Percentiles rank a stretch among this genome's conserved stretches.
phyloP scores from a whole-genome alignment of 30 jellyfish, hydroid and myxozoan species.

The Morbakka virulenta region DNA sequence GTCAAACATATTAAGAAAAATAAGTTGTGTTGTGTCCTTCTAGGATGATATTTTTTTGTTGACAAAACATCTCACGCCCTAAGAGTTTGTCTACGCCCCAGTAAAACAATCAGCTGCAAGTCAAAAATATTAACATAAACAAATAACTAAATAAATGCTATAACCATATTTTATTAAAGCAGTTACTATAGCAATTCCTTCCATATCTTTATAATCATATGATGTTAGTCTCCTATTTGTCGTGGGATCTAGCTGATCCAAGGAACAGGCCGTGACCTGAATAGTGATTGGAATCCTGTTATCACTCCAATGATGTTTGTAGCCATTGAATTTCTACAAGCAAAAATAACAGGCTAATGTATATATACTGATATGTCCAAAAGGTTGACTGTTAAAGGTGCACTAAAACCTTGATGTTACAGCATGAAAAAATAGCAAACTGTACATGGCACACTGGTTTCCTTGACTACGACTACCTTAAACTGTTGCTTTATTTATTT shows the following conservation, averaged over 20 bases:
- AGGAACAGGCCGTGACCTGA: slow-evolving; percentile 92
- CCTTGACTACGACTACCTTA: no score
- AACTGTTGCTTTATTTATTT: no score
- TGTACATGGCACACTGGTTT: no score
- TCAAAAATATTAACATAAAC: neutral
- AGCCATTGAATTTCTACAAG: slow-evolving; percentile 80
- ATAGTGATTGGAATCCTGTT: slow-evolving; percentile 76
- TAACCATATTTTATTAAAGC: no score
- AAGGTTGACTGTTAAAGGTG: neutral
- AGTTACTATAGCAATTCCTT: slow-evolving; percentile 80
- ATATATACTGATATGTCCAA: no score
- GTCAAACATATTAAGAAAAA: no score
- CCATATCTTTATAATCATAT: slow-evolving; percentile 91
- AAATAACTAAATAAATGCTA: neutral
- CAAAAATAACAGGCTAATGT: neutral
- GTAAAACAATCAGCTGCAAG: no score
- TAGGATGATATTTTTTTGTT: no score
- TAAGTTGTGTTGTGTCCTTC: no score
- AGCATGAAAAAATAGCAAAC: neutral
- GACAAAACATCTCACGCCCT: no score
- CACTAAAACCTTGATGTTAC: neutral
- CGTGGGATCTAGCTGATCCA: slow-evolving; percentile 73
- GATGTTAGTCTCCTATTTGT: slow-evolving; percentile 75
- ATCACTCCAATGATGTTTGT: slow-evolving; percentile 95
- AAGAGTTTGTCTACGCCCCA: no score